Base-by-base conservation (phyloP, 2,113 vertebrate species). In the Neodontobutis hainanensis region DNA sequence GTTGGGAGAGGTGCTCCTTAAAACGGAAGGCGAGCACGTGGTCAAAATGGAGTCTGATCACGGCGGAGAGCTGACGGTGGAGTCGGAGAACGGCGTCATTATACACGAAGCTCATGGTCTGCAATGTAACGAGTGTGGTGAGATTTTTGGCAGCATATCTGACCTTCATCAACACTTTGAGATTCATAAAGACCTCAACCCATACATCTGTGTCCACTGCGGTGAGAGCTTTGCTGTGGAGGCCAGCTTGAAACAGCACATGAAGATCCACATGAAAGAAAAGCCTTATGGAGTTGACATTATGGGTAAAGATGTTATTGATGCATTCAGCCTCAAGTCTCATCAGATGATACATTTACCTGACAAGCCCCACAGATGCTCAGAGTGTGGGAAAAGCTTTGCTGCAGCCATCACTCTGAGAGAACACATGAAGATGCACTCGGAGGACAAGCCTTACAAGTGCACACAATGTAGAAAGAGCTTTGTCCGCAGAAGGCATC, bases 381-480 rank as follows among this genome's bases (percentile, higher is more conserved):
- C 91, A 0, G 93, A 93, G 70, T 94, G 93, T 0, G 93, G 92
- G 1, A 93, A 93, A 70, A 90, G 92, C 74, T 94, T 94, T 43
- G 92, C 92, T 0, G 93, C 92, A 0, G 93, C 93, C 57, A 94
- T 93, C 64, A 94, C 92, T 11, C 78, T 94, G 9, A 76, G 93
- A 59, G 92, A 94, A 80, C 93, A 94, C 52, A 94, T 94, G 93
- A 94, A 94, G 82, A 90, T 94, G 92, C 93, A 98, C 90, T 96
- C 95, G 0, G 96, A 95, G 0, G 95, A 97, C 88, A 92, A 95
- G 76, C 95, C 96, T 0, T 98, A 96, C 86, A 95, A 94, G 86
- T 97, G 96, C 68, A 93, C 93, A 0, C 94, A 96, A 80, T 96
- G 96, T 5, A 92, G 94, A 15, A 95, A 95, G 78, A 94, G 96